These are phyloP conservation scores for Meteorus sp. DNA, from an alignment of 1,140 invertebrate genomes.

Conservation along the genomic window DNA sequence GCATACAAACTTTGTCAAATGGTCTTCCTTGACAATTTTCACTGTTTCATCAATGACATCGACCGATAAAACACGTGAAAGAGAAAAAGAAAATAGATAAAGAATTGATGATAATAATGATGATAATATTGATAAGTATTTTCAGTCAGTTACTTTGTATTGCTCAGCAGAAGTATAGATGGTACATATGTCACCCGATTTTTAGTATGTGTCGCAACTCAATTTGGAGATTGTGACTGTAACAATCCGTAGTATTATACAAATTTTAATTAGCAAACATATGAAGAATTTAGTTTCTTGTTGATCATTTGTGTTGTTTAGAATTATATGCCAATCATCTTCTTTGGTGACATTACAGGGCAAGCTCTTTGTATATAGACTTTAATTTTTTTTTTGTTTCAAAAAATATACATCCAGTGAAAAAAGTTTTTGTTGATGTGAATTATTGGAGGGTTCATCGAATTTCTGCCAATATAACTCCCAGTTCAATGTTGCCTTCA, in stretches of 20 bases:
- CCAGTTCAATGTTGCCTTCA: no score
- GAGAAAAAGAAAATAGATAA: not conserved
- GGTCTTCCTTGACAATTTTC: conserved; percentile 16
- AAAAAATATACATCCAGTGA: no score
- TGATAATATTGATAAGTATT: no score
- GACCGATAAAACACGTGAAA: not conserved
- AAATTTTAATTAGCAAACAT: conserved; percentile 11
- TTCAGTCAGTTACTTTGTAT: conserved; percentile 23
- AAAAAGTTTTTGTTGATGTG: no score
- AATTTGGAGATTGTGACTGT: not conserved
- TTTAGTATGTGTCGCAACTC: conserved; percentile 19
- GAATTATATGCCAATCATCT: not conserved
- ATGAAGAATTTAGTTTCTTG: conserved; percentile 16
- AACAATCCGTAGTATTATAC: conserved; percentile 35
- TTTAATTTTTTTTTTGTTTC: not conserved
- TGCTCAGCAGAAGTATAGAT: conserved; percentile 27
- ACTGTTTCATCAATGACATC: not conserved
- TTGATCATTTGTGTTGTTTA: conserved; percentile 14
- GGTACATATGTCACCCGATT: conserved; percentile 22
- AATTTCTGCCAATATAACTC: no score
- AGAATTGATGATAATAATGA: no score
- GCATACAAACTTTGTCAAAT: conserved; percentile 6
- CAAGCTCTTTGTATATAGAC: conserved; percentile 5
- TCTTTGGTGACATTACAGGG: not conserved
- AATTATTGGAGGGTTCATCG: no score